These are phyloP conservation scores for Puffinus mauretanicus DNA, from an alignment of 2,113 vertebrate species.

Conservation along the genomic window DNA sequence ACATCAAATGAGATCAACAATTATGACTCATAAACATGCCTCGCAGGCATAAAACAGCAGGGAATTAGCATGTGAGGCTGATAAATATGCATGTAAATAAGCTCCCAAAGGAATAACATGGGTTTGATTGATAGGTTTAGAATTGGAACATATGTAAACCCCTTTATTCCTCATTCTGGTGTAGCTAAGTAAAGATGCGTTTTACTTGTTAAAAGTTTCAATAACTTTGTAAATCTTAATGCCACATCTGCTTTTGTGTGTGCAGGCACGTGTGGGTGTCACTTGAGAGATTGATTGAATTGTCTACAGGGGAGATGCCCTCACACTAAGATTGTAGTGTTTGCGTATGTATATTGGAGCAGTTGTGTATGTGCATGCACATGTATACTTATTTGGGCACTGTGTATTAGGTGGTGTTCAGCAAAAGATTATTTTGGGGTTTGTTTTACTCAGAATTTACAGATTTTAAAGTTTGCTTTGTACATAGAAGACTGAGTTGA, in stretches of 20 bases:
- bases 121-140: constrained; percentile 99
- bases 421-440: neutral
- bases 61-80: constrained; percentile 99
- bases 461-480: neutral
- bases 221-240: constrained; percentile 99
- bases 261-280: constrained; percentile 83
- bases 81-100: constrained; percentile 99
- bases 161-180: constrained; percentile 94
- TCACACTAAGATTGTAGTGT: constrained; percentile 1
- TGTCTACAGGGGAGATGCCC: constrained; percentile 71
- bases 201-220: constrained; percentile 99
- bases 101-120: constrained; percentile 98
- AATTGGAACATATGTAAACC: constrained; percentile 99
- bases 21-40: constrained; percentile 99
- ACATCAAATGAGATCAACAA: constrained; percentile 99
- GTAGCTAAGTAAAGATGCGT: constrained; percentile 89
- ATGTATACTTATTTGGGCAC: neutral
- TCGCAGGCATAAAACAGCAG: constrained; percentile 96
- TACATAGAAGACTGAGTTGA: neutral
- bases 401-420: neutral
- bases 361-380: neutral
- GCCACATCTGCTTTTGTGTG: constrained; percentile 95
- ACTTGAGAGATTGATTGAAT: constrained; percentile 87
- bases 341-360: neutral
- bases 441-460: neutral